Percentiles rank a stretch among this genome's conserved stretches.
Conservation (phyloP, 2,797 vertebrate genomes). For the Dendrocincla fuliginosa region DNA sequence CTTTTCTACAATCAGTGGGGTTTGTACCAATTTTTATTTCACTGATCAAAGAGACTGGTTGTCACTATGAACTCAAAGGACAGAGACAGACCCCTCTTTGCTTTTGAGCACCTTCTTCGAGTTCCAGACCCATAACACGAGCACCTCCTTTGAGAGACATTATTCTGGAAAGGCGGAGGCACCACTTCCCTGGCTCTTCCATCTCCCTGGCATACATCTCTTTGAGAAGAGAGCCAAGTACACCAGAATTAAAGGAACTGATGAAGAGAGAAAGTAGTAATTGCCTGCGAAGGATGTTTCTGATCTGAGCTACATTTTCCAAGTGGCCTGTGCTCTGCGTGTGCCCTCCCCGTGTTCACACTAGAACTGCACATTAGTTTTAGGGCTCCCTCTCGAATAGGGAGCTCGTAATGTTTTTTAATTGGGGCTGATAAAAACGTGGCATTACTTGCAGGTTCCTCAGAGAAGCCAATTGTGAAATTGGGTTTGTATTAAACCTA, state of each 20-base stretch:
- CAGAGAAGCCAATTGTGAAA: constrained; percentile 80
- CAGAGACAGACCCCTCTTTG: not conserved
- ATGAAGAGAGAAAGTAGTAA: constrained; percentile 44
- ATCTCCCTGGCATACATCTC: not conserved
- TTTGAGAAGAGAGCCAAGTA: not conserved
- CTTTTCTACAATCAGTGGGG: fast-evolving
- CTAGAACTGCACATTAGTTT: constrained; percentile 63
- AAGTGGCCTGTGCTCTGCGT: constrained; percentile 34
- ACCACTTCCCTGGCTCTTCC: not conserved
- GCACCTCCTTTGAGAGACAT: not conserved
- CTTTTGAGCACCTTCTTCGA: not conserved
- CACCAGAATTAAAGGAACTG: constrained; percentile 32
- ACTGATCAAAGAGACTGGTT: not conserved
- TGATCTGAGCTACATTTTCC: constrained; percentile 62
- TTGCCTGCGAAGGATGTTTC: constrained; percentile 32
- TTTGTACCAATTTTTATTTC: not conserved
- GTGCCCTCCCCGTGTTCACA: constrained; percentile 57
- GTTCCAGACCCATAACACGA: fast-evolving
- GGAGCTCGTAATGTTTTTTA: constrained; percentile 71
- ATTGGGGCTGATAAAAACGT: constrained; percentile 78
- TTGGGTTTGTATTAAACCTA: constrained; percentile 80
- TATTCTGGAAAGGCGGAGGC: not conserved
- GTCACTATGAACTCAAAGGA: not conserved
- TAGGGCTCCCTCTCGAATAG: constrained; percentile 68
- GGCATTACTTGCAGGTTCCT: constrained; percentile 73